phyloP scores from a whole-genome alignment of 2,113 vertebrate genomes.

The Aleadryas rufinucha region DNA sequence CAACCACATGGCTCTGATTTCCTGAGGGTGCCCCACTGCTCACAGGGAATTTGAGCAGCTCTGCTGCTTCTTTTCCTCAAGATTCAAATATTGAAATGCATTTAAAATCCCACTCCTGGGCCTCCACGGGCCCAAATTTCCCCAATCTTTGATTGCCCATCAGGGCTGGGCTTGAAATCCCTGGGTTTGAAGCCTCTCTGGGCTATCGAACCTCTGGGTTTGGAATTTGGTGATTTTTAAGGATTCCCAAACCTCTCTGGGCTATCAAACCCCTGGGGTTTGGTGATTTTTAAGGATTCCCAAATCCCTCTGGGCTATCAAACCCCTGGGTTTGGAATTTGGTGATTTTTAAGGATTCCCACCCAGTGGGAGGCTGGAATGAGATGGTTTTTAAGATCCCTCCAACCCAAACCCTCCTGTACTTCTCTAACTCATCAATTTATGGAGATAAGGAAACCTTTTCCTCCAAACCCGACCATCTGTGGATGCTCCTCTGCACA shows the following conservation, averaged over 20 bases:
- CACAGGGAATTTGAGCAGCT: background rate
- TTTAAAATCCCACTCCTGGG: background rate
- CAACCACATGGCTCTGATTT: background rate
- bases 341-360: background rate
- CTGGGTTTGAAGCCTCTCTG: background rate
- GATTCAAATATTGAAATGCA: background rate
- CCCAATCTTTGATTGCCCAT: fast-evolving
- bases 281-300: background rate
- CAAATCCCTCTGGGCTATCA: fast-evolving
- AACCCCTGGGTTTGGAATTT: background rate
- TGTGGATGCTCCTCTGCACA: background rate
- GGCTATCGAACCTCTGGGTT: too few species aligned
- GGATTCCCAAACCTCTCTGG: too few species aligned
- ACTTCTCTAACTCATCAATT: background rate
- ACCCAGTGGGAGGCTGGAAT: background rate
- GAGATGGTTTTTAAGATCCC: background rate
- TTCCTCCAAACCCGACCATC: background rate
- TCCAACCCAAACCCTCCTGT: background rate
- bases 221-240: too few species aligned
- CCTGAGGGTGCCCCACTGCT: background rate
- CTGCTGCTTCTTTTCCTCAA: background rate
- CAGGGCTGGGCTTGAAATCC: background rate
- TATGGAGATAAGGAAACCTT: fast-evolving
- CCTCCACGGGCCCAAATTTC: background rate
- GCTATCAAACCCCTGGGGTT: too few species aligned